Evolutionary conservation across 2,888 invertebrate genomes (phyloP), one percentile per base, ranked within the genome.

Genomic region (Metalampra italica): DNA sequence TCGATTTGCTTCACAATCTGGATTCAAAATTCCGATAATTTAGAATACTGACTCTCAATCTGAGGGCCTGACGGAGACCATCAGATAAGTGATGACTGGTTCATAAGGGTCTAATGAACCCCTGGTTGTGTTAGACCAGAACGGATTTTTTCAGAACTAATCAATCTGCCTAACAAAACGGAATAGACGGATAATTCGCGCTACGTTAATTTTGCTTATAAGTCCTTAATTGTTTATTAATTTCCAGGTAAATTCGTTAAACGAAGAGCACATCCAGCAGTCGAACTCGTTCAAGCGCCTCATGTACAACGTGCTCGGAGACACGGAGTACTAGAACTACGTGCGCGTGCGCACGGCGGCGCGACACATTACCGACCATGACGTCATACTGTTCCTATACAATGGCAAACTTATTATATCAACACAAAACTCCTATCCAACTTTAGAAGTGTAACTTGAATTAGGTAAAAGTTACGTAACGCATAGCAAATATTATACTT

Each of bases 231-330:
- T 22, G 2, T 22, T 22, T 22, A 3, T 22, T 22, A 36, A 32
- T 46, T 72, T 83, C 13, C 89, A 93, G 93, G 90, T 93, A 64
- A 94, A 93, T 80, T 91, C 93, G 49, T 78, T 93, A 68, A 92
- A 93, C 63, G 93, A 94, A 71, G 96, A 96, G 75, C 92, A 92
- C 70, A 97, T 97, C 77, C 96, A 96, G 73, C 97, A 97, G 84
- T 97, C 96, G 84, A 94, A 95, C 83, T 96, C 96, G 60, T 97
- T 97, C 92, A 96, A 95, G 83, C 94, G 97, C 79, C 93, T 97
- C 78, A 97, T 97, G 97, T 94, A 94, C 91, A 94, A 95, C 90
- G 96, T 97, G 62, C 91, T 96, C 78, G 95, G 95, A 62, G 94
- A 95, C 85, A 92, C 92, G 54, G 92, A 93, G 60, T 91, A 91